These are phyloP conservation scores for Linepithema humile DNA, from an alignment of 1,140 invertebrate genomes.

Conservation along the genomic window DNA sequence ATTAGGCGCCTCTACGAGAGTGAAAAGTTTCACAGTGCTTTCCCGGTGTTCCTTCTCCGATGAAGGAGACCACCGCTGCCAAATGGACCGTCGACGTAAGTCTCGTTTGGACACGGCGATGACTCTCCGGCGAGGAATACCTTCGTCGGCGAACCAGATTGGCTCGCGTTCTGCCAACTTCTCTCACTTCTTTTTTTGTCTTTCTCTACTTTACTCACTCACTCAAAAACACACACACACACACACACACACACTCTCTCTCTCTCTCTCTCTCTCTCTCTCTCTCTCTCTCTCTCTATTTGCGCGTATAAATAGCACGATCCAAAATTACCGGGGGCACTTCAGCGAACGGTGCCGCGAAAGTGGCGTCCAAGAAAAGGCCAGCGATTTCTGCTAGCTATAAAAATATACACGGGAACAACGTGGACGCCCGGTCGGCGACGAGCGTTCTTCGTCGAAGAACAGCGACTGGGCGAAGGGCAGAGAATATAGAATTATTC, in stretches of 20 bases:
- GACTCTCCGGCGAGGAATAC: constrained; percentile 16
- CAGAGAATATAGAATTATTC: constrained; percentile 5
- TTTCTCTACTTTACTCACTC: constrained; percentile 16
- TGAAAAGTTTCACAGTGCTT: not conserved
- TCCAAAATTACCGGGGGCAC: constrained; percentile 75
- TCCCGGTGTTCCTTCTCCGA: not conserved
- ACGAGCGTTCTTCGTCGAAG: constrained; percentile 9
- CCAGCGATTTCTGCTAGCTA: constrained; percentile 27
- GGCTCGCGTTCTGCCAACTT: constrained; percentile 16
- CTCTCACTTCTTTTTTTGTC: constrained; percentile 1
- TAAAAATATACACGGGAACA: constrained; percentile 34
- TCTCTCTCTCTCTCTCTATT: constrained; percentile 58
- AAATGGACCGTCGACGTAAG: constrained; percentile 41
- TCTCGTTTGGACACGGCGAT: not conserved
- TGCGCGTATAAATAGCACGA: constrained; percentile 75
- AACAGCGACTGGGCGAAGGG: not conserved
- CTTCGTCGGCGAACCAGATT: constrained; percentile 46
- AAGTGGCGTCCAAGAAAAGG: constrained; percentile 55
- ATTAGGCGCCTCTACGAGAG: not conserved
- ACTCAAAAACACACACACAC: too few species aligned
- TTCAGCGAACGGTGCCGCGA: constrained; percentile 67
- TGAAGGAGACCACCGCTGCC: not conserved
- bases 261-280: constrained; percentile 18
- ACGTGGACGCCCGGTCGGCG: not conserved
- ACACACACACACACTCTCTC: constrained; percentile 44